These are phyloP conservation scores for Chelonus insularis DNA, from an alignment of 1,140 invertebrate species.

Conservation along the genomic window DNA sequence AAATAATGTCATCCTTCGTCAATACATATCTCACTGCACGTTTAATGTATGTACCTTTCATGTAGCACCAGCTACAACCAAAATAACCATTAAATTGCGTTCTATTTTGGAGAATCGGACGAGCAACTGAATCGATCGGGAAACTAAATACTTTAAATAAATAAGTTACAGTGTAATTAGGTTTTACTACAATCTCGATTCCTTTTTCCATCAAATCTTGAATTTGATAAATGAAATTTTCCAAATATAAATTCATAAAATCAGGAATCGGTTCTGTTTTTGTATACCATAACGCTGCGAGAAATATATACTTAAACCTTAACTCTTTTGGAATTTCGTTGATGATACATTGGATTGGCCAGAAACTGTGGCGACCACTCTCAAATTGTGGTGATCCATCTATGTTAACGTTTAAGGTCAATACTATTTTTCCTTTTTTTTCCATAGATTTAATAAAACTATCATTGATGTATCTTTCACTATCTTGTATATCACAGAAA, in stretches of 20 bases:
- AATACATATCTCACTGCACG: constrained; percentile 17
- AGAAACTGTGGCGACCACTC: constrained; percentile 27
- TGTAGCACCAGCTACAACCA: constrained; percentile 38
- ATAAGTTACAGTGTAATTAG: no score
- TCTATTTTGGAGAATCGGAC: constrained; percentile 34
- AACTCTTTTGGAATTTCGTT: constrained; percentile 31
- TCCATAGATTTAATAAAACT: neutral
- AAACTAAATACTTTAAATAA: constrained; percentile 28
- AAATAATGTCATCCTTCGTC: neutral
- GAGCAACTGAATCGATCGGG: constrained; percentile 16
- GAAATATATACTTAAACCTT: constrained; percentile 26
- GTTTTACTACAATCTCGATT: constrained; percentile 25
- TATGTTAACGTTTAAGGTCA: constrained; percentile 31
- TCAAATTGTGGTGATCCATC: constrained; percentile 33
- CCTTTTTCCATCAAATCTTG: constrained; percentile 24
- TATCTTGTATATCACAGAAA: constrained; percentile 10
- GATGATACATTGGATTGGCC: constrained; percentile 29
- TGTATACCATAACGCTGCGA: constrained; percentile 25
- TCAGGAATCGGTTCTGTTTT: constrained; percentile 28
- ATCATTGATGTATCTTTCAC: neutral
- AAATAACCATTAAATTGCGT: constrained; percentile 35
- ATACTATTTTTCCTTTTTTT: neutral
- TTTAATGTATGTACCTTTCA: constrained; percentile 16
- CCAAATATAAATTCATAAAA: constrained; percentile 37
- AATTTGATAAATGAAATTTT: constrained; percentile 30